These are phyloP conservation scores for Hiodon alosoides DNA, from an alignment of 2,113 vertebrate species.

Conservation along the genomic window DNA sequence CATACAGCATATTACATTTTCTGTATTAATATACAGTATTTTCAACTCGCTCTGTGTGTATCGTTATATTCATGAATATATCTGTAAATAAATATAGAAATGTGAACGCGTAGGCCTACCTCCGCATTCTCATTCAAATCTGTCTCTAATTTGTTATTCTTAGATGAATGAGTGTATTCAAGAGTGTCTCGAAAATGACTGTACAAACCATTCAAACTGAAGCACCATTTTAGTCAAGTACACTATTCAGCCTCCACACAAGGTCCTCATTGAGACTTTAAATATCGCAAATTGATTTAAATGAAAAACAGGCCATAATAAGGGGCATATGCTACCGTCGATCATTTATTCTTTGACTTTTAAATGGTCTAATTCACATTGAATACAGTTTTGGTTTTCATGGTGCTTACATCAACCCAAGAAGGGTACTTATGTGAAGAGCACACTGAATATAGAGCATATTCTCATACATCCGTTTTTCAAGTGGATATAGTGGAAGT, in stretches of 20 bases:
- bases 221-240: constrained; percentile 1
- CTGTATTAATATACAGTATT: not conserved
- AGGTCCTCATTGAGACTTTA: not conserved
- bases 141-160: constrained; percentile 13
- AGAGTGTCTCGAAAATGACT: not conserved
- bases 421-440: too few relatives aligned
- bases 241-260: not conserved
- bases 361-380: not conserved
- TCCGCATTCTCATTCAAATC: not conserved
- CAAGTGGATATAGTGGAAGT: too few relatives aligned
- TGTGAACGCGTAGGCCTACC: too few relatives aligned
- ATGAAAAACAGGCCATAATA: constrained; percentile 3
- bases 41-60: too few relatives aligned
- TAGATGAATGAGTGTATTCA: constrained; percentile 3
- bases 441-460: too few relatives aligned
- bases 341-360: not conserved
- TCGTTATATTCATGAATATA: too few relatives aligned
- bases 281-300: constrained; percentile 9
- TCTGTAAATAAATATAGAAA: too few relatives aligned
- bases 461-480: too few relatives aligned
- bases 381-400: not conserved
- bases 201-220: not conserved
- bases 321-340: not conserved
- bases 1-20: not conserved
- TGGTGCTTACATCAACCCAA: not conserved